Percentiles rank a stretch among this genome's conserved stretches.
These are phyloP conservation scores for Microctonus aethiopoides DNA, from an alignment of 2,888 invertebrate species.

Conservation along the genomic window DNA sequence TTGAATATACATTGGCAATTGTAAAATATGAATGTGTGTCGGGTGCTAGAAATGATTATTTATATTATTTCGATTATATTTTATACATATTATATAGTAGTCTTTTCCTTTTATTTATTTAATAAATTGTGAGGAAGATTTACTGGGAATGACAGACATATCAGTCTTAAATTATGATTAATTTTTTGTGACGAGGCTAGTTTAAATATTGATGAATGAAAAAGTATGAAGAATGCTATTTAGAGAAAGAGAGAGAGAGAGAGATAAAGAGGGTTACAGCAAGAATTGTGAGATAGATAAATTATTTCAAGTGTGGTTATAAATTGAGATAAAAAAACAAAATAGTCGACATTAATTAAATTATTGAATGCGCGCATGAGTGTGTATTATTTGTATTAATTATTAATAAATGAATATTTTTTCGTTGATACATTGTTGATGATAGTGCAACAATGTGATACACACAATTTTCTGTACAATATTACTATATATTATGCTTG, in stretches of 20 bases:
- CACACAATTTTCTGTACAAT: conserved; percentile 42
- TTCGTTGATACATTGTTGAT: neutral
- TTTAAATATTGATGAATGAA: conserved; percentile 22
- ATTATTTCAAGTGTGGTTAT: conserved; percentile 36
- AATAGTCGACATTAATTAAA: neutral
- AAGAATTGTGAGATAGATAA: conserved; percentile 38
- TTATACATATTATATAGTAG: neutral
- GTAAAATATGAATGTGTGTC: neutral
- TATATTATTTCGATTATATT: neutral
- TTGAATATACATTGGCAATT: neutral
- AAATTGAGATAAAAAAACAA: conserved; percentile 9
- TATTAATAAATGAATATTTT: neutral
- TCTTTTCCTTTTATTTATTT: conserved; percentile 1
- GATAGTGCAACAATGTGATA: neutral
- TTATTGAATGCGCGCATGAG: neutral
- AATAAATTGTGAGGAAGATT: neutral
- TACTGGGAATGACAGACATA: conserved; percentile 10
- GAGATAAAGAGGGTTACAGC: neutral
- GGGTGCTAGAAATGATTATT: conserved; percentile 2
- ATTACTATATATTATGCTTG: conserved; percentile 47
- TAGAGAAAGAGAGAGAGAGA: neutral
- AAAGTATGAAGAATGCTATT: too few relatives aligned
- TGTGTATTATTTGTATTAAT: neutral
- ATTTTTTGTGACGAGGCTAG: conserved; percentile 20
- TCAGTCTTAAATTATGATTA: conserved; percentile 7